Conservation (phyloP, 2,888 invertebrate species). For the Oxytorus armatus region DNA sequence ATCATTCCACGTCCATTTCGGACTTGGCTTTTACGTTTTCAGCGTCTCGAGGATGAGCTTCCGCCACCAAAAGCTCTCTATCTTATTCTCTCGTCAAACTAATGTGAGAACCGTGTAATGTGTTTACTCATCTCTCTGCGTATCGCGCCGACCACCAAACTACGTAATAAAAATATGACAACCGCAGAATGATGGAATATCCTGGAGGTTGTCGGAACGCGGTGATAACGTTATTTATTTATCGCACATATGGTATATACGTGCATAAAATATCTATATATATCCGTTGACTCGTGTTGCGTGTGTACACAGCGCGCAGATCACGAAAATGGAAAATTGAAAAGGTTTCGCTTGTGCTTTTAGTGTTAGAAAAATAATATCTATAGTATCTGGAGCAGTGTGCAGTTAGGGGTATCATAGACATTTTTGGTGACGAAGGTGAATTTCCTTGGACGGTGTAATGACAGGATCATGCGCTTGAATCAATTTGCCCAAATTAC, state of each 20-base stretch:
- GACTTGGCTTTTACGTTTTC: conserved; percentile 49
- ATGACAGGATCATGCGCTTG: background rate
- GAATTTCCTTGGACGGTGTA: background rate
- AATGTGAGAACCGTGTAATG: conserved; percentile 78
- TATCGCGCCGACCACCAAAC: conserved; percentile 1
- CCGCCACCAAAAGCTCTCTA: conserved; percentile 6
- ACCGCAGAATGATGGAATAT: conserved; percentile 73
- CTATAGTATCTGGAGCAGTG: too few relatives aligned
- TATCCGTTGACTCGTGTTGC: background rate
- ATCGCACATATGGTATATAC: background rate
- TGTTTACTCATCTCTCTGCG: conserved; percentile 69
- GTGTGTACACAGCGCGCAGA: background rate
- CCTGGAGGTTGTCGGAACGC: conserved; percentile 51
- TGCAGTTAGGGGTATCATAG: background rate
- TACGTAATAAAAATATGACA: conserved; percentile 78
- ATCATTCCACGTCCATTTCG: conserved; percentile 52
- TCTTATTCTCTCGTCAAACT: conserved; percentile 53
- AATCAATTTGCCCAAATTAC: background rate
- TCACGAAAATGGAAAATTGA: conserved; percentile 15
- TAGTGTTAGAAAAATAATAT: background rate
- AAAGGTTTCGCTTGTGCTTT: background rate
- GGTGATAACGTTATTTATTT: conserved; percentile 51
- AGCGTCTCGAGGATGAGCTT: conserved; percentile 8
- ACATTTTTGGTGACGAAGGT: background rate
- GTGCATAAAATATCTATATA: background rate